These are phyloP conservation scores for Thalassophryne amazonica DNA, from an alignment of 2,797 vertebrate genomes.

Conservation along the genomic window DNA sequence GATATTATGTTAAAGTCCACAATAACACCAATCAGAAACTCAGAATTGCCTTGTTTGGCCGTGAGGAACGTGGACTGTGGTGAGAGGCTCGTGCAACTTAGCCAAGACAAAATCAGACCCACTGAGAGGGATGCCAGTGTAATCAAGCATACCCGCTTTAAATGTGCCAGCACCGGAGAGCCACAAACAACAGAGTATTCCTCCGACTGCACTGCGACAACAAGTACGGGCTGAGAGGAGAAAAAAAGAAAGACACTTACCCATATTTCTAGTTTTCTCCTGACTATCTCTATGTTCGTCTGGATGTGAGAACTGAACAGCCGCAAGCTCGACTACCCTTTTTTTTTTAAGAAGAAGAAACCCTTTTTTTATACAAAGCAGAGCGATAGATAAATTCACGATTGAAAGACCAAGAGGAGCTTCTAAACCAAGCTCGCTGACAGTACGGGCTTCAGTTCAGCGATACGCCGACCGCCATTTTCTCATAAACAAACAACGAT, in stretches of 20 bases:
- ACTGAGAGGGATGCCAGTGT: constrained; percentile 81
- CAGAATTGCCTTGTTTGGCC: constrained; percentile 74
- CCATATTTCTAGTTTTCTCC: constrained; percentile 68
- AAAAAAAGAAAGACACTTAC: constrained; percentile 68
- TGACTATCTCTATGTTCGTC: constrained; percentile 43
- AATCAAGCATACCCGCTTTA: constrained; percentile 81
- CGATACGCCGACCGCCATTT: constrained; percentile 90
- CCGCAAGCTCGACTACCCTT: constrained; percentile 67
- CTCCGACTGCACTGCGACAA: constrained; percentile 62
- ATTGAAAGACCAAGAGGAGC: constrained; percentile 80
- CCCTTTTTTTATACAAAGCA: constrained; percentile 72
- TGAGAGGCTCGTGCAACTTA: constrained; percentile 74
- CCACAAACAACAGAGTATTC: constrained; percentile 43
- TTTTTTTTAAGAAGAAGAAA: constrained; percentile 68
- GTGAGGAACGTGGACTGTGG: constrained; percentile 76
- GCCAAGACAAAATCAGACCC: constrained; percentile 72
- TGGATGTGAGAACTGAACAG: constrained; percentile 79
- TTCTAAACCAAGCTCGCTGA: constrained; percentile 82
- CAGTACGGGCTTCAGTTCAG: constrained; percentile 84
- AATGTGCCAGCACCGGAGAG: constrained; percentile 72
- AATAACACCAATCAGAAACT: constrained; percentile 24
- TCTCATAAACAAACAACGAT: constrained; percentile 83
- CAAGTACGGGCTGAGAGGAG: constrained; percentile 61
- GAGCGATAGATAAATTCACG: constrained; percentile 65
- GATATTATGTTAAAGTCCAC: constrained; percentile 36